Percentiles rank a stretch among this genome's conserved stretches.
These are phyloP conservation scores for Lepidotrigona ventralis DNA, from an alignment of 1,140 invertebrate genomes.

Conservation along the genomic window DNA sequence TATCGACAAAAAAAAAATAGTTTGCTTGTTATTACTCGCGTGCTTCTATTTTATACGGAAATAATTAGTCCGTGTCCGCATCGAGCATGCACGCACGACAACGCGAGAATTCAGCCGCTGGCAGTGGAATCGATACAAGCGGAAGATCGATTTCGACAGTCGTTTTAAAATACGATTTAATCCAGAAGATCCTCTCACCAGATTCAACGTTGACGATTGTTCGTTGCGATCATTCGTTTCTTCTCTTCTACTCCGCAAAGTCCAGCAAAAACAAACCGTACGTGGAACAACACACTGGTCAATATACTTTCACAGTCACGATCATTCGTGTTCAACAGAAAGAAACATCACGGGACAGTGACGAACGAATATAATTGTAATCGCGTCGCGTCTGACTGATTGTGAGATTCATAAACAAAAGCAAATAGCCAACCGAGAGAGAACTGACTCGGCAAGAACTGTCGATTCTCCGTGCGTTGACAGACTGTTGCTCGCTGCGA, in stretches of 20 bases:
- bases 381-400: background rate
- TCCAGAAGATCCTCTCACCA: background rate
- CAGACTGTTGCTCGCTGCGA: background rate
- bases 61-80: background rate
- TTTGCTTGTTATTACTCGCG: background rate
- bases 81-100: background rate
- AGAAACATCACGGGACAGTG: too few relatives aligned
- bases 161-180: too few relatives aligned
- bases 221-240: slow-evolving; percentile 10
- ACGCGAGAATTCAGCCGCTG: background rate
- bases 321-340: background rate
- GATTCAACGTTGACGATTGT: slow-evolving; percentile 1
- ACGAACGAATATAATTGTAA: background rate
- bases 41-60: background rate
- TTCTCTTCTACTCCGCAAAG: background rate
- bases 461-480: background rate
- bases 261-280: background rate
- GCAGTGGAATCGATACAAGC: background rate
- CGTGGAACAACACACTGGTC: background rate
- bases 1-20: background rate
- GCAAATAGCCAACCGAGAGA: too few relatives aligned
- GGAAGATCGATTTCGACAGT: background rate
- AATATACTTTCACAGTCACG: background rate
- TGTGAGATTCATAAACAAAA: slow-evolving; percentile 9
- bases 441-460: background rate